Evolutionary conservation across 23 tunicate genomes (phyloP), one percentile per base, ranked within the genome.

Genomic region (Aplidium turbinatum): DNA sequence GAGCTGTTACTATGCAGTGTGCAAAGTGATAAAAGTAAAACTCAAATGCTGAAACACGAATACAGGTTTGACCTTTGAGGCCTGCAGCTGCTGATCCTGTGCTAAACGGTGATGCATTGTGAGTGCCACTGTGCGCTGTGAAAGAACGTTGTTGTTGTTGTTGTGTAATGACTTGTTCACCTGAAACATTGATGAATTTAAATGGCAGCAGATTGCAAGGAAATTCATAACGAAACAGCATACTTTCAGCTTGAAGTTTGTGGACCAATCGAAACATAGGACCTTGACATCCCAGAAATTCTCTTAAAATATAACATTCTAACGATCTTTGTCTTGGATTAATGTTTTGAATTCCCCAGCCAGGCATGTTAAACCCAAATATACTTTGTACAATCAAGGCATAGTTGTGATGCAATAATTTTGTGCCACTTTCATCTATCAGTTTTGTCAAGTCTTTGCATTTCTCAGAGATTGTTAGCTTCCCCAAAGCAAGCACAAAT

Each of bases 1-100:
- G 70, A 0, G 42, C 7, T 24, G 25, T 56, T 32, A 80, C 71
- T 5, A 92, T 92, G 64, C 35, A 80, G 20, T 52, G 30, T 4
- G 98, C 84, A 70, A 93, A 85, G 24, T 72, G 77, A 29, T 58
- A 80, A 52, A 93, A 85, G 52, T 80, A 93, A 56, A 73, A 80
- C 62, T 93, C 98, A 58, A 93, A 93, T 6, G 98, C 84, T 39
- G 88, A 77, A 16, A 85, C 63, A 20, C 82, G 47, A 46, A 63
- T 26, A 39, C 77, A 60, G 4, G 70, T 23, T 46, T 86, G 81
- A 13, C 76, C 85, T 52, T 72, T 82, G 1, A 72, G 26, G 24
- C 4, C n/a, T 7, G 53, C 39, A 38, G 73, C 34, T 33, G 46
- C 48, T 11, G 7, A 7, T 38, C 28, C 69, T 30, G 35, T 31